Conservation (phyloP, 1,140 invertebrate genomes). For the Saccostrea echinata region DNA sequence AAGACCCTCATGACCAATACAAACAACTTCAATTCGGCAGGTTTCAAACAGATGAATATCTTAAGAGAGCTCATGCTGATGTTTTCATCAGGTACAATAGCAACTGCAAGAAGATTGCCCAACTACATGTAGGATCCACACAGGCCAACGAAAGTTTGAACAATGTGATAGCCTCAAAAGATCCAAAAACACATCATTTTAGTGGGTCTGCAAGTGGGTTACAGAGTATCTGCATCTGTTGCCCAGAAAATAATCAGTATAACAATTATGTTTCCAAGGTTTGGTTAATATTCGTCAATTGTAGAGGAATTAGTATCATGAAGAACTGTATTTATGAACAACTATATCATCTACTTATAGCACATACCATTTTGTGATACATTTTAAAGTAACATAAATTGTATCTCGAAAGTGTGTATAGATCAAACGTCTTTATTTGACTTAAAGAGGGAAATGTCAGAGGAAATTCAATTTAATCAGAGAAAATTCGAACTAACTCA, state of each 20-base stretch:
- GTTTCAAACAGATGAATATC: neutral
- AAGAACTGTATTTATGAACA: too few relatives aligned
- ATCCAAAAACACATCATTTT: conserved; percentile 33
- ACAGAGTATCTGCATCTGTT: conserved; percentile 36
- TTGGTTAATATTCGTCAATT: neutral
- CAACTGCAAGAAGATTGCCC: conserved; percentile 18
- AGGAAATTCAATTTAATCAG: too few relatives aligned
- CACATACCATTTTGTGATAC: too few relatives aligned
- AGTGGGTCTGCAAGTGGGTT: conserved; percentile 38
- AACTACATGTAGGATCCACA: conserved; percentile 26
- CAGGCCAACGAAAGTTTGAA: conserved; percentile 43
- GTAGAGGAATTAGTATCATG: too few relatives aligned
- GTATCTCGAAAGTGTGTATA: too few relatives aligned
- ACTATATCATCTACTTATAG: too few relatives aligned
- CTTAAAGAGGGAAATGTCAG: too few relatives aligned
- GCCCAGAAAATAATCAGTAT: conserved; percentile 48
- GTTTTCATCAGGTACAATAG: conserved; percentile 37
- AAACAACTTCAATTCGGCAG: conserved; percentile 43
- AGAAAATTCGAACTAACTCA: too few relatives aligned
- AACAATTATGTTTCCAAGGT: conserved; percentile 34
- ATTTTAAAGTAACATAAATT: too few relatives aligned
- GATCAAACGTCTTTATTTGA: too few relatives aligned
- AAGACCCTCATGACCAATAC: neutral
- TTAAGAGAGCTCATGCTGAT: neutral
- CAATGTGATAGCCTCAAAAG: conserved; percentile 22